Evolutionary conservation across 2,888 invertebrate genomes (phyloP).

Genomic region (Rhingia rostrata): DNA sequence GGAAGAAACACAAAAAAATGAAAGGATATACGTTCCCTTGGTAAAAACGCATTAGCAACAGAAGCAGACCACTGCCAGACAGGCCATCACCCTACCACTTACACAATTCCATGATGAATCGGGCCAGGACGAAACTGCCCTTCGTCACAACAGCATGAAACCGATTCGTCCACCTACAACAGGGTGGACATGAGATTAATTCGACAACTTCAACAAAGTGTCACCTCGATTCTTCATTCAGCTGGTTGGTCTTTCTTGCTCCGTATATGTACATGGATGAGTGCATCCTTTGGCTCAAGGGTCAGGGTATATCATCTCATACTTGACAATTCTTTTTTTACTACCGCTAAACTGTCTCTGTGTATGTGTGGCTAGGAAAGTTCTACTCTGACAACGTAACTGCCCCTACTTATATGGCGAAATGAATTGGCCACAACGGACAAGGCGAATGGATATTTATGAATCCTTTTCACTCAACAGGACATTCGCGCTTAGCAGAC

Average conservation of each 20-base stretch:
- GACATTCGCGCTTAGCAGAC: slow-evolving; percentile 49
- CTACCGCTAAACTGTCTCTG: not conserved
- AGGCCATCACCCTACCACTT: slow-evolving; percentile 9
- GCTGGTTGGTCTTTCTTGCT: slow-evolving; percentile 27
- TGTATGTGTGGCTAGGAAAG: slow-evolving; percentile 1
- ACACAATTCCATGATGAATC: slow-evolving; percentile 10
- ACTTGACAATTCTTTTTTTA: slow-evolving; percentile 16
- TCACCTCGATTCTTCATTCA: slow-evolving; percentile 66
- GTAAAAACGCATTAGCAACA: slow-evolving; percentile 67
- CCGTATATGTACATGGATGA: not conserved
- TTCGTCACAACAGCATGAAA: not conserved
- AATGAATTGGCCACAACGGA: slow-evolving; percentile 67
- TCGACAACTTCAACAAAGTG: slow-evolving; percentile 69
- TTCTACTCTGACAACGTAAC: slow-evolving; percentile 52
- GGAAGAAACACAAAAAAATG: slow-evolving; percentile 18
- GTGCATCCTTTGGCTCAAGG: not conserved
- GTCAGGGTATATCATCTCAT: slow-evolving; percentile 52
- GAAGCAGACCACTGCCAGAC: slow-evolving; percentile 65
- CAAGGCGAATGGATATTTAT: slow-evolving; percentile 68
- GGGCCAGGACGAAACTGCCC: slow-evolving; percentile 16
- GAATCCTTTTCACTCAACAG: slow-evolving; percentile 62
- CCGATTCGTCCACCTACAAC: not conserved
- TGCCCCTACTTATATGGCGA: slow-evolving; percentile 54
- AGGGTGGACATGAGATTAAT: slow-evolving; percentile 61
- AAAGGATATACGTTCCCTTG: not conserved